Evolutionary conservation across 2,113 vertebrate species (phyloP), one percentile per base, ranked within the genome.

Genomic region (Ifrita kowaldi): DNA sequence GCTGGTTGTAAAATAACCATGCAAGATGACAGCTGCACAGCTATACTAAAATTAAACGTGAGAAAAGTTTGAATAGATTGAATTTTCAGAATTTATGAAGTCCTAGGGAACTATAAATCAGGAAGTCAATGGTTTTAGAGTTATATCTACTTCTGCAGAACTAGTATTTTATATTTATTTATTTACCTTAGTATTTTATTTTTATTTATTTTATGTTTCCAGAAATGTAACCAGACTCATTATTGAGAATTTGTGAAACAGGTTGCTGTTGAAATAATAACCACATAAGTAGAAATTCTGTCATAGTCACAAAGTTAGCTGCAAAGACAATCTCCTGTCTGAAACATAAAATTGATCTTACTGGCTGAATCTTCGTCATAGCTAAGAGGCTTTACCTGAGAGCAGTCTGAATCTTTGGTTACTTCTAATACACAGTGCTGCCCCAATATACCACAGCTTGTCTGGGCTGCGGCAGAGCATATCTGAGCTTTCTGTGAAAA

Each of bases 31-130:
- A 96, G 90, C 71, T 91, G 82, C 44, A 88, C 68, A 87, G 50
- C 55, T 94, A 85, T 52, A 87, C 87, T 91, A 67, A 95, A 85
- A 94, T 90, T 96, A 96, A 79, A 85, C 64, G 57, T 60, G 69
- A 87, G 57, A 74, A 87, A 95, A 93, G 50, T 94, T 94, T 87
- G 77, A 89, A 94, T 53, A 93, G 50, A 47, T 11, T 63, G 63
- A 77, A 64, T 90, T 82, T 88, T 88, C 71, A 90, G 82, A 83
- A 87, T 85, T 50, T 14, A 85, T 64, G 21, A 63, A 42, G 44
- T 80, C 9, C 11, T 62, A 69, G 49, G 39, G 77, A 93, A 63
- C 17, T 70, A 67, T 82, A 91, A 70, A 87, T 77, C 74, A 73
- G 3, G 37, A 84, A 67, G 6, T 21, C 20, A 44, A 32, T 52